Base-by-base conservation (phyloP, 2,113 vertebrate species). In the Cavia aperea region DNA sequence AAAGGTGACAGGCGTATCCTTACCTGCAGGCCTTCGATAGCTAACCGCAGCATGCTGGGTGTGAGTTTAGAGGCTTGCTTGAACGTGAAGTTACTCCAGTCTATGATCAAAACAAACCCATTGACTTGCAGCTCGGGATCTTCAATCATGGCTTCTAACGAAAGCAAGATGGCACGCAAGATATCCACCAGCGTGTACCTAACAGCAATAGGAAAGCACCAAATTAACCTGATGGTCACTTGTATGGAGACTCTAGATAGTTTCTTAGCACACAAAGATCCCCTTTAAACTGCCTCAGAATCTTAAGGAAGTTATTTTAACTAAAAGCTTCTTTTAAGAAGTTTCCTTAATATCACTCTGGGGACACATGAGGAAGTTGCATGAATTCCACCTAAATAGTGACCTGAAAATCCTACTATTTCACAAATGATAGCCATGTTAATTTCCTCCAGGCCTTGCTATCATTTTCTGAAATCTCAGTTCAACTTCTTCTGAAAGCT, bases 51-150 rank as follows among this genome's bases (percentile, higher is more conserved):
- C 99, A 99, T 99, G 97, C 99, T 99, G 93, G 99, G 99, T 1
- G 99, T 99, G 86, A 99, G 98, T 56, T 99, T 99, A 91, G 99
- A 99, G 75, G 99, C 99, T 97, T 99, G 99, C 93, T 99, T 99
- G 97, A 99, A 99, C 92, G 99, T 99, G 97, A 99, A 99, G 98
- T 99, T 99, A 96, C 99, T 99, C 99, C 99, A 99, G 98, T 99
- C 99, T 97, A 99, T 99, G 97, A 99, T 99, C 98, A 99, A 98
- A 97, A 99, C 99, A 98, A 99, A 99, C 96, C 99, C 99, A 95
- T 99, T 99, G 93, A 99, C 99, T 96, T 99, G 99, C 95, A 99
- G 98, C 97, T 99, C 99, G 0, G 99, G 98, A 81, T 99, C 99
- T 97, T 99, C 99, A 56, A 99, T 99, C 99, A 99, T 99, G 89